Percentiles rank a stretch among this genome's conserved stretches.
Evolutionary conservation across 2,888 invertebrate genomes (phyloP).

Genomic region (Scelioninae gen. 1): DNA sequence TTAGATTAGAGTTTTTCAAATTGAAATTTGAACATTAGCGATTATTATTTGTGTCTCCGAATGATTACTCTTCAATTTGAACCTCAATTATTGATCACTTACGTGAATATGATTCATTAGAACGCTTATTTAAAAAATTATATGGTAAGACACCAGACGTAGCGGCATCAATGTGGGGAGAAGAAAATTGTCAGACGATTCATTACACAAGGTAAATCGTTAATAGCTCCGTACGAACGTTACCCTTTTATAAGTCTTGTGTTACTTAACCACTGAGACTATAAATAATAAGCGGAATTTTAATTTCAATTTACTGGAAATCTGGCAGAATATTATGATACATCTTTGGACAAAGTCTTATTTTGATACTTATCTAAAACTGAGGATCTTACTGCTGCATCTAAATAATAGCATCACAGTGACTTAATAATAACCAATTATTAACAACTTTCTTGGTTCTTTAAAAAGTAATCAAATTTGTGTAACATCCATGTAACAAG

Average conservation of each 20-base stretch:
- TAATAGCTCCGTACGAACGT: conserved; percentile 34
- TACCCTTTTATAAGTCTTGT: conserved; percentile 34
- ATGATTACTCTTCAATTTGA: too few species aligned
- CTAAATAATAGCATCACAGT: too few species aligned
- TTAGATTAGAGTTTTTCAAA: not conserved
- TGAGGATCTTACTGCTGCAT: too few species aligned
- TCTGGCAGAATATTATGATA: not conserved
- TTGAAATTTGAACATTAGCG: too few species aligned
- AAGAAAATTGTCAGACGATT: conserved; percentile 47
- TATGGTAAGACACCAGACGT: conserved; percentile 21
- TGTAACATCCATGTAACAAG: not conserved
- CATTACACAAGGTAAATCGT: conserved; percentile 56
- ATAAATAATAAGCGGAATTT: conserved; percentile 20
- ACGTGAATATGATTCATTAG: conserved; percentile 16
- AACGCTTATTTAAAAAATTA: conserved; percentile 33
- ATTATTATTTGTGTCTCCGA: too few species aligned
- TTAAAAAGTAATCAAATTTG: not conserved
- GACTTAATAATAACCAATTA: too few species aligned
- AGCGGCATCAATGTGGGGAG: conserved; percentile 27
- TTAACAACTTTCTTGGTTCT: too few species aligned
- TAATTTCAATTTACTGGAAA: conserved; percentile 2
- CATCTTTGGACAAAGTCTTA: not conserved
- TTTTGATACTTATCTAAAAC: not conserved
- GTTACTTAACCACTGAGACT: conserved; percentile 18
- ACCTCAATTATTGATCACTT: conserved; percentile 26